A percentile compares a stretch with the other conserved stretches of the same genome.
These are phyloP conservation scores for Pararge aegeria DNA, from an alignment of 1,140 invertebrate genomes.

Conservation along the genomic window DNA sequence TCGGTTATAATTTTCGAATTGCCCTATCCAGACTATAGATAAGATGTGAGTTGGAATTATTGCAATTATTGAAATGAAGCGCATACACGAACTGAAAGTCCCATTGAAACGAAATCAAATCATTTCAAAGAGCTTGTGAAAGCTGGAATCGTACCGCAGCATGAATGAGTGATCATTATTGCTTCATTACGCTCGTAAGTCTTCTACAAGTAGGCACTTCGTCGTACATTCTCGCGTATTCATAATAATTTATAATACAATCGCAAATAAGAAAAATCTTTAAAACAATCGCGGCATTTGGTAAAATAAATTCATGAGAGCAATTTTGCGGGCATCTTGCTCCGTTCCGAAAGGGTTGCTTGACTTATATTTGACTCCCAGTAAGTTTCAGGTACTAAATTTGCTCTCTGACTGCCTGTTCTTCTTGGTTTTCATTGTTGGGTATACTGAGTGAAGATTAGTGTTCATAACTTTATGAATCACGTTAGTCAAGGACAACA, in stretches of 20 bases:
- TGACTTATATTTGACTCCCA: no score
- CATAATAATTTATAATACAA: not conserved
- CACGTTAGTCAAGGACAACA: no score
- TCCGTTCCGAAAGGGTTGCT: no score
- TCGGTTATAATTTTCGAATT: no score
- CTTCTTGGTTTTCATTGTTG: no score
- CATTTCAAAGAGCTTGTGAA: not conserved
- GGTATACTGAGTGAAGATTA: no score
- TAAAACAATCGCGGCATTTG: no score
- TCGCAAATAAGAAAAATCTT: not conserved
- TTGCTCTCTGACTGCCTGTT: no score
- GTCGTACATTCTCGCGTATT: not conserved
- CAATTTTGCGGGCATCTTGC: no score
- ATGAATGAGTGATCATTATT: not conserved
- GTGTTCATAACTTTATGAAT: no score
- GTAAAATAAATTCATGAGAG: no score
- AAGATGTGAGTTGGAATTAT: not conserved
- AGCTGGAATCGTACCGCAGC: not conserved
- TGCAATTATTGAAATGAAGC: constrained; percentile 8
- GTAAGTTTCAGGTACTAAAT: no score
- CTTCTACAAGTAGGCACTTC: not conserved
- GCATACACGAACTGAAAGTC: constrained; percentile 4
- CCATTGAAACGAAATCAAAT: constrained; percentile 8
- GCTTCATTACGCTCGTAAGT: constrained; percentile 4
- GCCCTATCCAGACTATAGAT: not conserved